phyloP scores from a whole-genome alignment of 2,113 vertebrate genomes.

The Lonchura striata region DNA sequence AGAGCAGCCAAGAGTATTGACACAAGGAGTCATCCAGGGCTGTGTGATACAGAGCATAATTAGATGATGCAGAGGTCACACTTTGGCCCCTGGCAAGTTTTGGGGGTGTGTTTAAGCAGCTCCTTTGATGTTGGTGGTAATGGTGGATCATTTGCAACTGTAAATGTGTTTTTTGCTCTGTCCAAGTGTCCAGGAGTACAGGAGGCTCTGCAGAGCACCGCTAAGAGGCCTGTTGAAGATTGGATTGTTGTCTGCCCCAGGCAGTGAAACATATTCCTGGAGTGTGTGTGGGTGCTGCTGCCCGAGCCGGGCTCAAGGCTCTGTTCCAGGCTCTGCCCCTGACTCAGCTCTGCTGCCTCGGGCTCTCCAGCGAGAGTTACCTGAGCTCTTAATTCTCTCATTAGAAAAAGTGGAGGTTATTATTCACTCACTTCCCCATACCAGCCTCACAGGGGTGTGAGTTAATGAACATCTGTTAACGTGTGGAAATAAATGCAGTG shows the following conservation, averaged over 20 bases:
- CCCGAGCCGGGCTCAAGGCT: background rate
- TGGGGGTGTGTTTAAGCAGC: background rate
- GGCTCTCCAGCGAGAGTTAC: background rate
- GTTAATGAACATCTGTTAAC: conserved; percentile 33
- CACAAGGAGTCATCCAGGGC: background rate
- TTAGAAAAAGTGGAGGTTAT: conserved; percentile 17
- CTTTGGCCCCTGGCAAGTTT: background rate
- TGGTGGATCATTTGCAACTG: background rate
- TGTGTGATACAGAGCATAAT: background rate
- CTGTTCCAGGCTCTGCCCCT: background rate
- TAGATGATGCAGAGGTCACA: background rate
- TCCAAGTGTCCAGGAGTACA: background rate
- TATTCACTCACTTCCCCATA: background rate
- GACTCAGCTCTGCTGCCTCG: background rate
- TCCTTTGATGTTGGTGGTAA: background rate
- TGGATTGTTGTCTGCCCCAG: background rate
- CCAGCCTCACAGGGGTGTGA: background rate
- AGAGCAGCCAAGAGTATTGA: background rate
- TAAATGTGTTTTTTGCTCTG: background rate
- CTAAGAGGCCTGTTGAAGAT: background rate
- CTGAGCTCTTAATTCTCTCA: conserved; percentile 22
- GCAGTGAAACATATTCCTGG: background rate
- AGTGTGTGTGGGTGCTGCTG: background rate
- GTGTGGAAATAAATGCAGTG: background rate
- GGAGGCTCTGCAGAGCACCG: background rate